Conservation (phyloP, 2,113 vertebrate genomes). For the Pogona vitticeps region DNA sequence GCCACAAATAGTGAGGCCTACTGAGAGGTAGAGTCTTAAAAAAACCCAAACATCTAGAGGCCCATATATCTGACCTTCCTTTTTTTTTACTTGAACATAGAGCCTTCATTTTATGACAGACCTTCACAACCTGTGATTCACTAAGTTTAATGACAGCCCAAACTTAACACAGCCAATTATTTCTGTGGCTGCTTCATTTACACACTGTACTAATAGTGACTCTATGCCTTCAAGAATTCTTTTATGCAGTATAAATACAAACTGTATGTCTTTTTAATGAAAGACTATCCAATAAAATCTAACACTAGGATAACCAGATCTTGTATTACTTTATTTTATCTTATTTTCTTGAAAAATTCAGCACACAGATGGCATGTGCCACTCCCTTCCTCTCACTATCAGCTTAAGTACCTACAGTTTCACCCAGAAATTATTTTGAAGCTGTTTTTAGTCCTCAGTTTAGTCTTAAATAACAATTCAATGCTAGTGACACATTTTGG, state of each 20-base stretch:
- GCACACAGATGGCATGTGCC: not conserved
- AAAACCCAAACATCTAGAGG: not conserved
- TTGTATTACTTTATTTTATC: not conserved
- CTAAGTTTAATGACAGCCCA: not conserved
- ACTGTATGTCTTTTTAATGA: not conserved
- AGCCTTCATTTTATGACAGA: not conserved
- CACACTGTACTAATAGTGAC: not conserved
- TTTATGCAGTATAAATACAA: not conserved
- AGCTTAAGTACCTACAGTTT: constrained; percentile 6
- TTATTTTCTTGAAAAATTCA: not conserved
- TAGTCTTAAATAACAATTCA: constrained; percentile 16
- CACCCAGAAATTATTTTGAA: constrained; percentile 27
- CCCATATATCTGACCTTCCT: not conserved
- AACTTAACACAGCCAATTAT: not conserved
- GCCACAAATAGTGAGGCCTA: not conserved
- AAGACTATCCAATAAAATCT: not conserved
- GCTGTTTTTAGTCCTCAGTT: not conserved
- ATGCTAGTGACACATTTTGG: constrained; percentile 14
- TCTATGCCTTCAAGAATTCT: not conserved
- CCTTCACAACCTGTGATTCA: not conserved
- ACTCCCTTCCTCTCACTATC: not conserved
- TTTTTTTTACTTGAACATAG: not conserved
- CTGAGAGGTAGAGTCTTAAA: not conserved
- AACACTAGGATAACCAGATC: not conserved
- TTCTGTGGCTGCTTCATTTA: not conserved